Conservation (phyloP, 1,140 invertebrate species). For the Episyrphus balteatus region DNA sequence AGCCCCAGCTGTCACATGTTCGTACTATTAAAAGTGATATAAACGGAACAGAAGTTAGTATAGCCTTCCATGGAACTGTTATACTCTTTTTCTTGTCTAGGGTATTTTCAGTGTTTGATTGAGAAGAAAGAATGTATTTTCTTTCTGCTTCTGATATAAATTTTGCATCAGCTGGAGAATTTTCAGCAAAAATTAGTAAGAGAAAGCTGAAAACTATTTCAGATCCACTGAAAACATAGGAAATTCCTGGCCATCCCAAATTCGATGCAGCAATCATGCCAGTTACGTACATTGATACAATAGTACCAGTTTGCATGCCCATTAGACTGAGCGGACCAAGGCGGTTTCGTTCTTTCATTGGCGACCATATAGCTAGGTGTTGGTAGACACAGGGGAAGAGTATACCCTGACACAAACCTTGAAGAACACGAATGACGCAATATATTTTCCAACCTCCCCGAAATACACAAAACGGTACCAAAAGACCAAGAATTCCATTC, state of each 20-base stretch:
- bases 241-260: constrained; percentile 68
- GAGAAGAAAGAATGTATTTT: constrained; percentile 47
- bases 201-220: constrained; percentile 47
- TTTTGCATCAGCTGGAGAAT: constrained; percentile 50
- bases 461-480: constrained; percentile 33
- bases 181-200: constrained; percentile 53
- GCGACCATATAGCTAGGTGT: constrained; percentile 38
- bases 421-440: constrained; percentile 50
- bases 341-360: constrained; percentile 45
- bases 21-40: constrained; percentile 76
- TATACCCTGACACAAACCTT: constrained; percentile 69
- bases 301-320: constrained; percentile 61
- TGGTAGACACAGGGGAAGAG: constrained; percentile 68
- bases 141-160: constrained; percentile 49
- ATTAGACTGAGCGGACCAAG: constrained; percentile 48
- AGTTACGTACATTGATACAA: constrained; percentile 53
- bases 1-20: constrained; percentile 84
- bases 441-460: constrained; percentile 48
- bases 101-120: constrained; percentile 27
- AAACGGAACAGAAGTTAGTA: constrained; percentile 67
- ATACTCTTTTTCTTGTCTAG: constrained; percentile 14
- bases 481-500: constrained; percentile 31
- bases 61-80: constrained; percentile 54
- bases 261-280: constrained; percentile 51
- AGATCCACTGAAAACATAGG: constrained; percentile 60